These are phyloP conservation scores for Murina feae DNA, from an alignment of 2,113 vertebrate species.

Conservation along the genomic window DNA sequence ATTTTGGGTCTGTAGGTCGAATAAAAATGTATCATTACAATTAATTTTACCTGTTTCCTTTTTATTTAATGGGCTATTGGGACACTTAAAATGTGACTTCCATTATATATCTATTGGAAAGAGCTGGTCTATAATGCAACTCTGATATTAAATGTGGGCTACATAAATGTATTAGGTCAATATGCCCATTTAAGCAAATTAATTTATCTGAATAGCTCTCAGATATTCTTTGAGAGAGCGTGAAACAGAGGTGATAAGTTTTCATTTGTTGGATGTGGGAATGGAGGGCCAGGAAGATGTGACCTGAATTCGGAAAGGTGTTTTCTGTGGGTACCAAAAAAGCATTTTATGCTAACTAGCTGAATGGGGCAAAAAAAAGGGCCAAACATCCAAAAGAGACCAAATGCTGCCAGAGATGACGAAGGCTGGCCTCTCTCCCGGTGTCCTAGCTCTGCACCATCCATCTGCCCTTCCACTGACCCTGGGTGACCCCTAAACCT, in stretches of 20 bases:
- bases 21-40: not conserved
- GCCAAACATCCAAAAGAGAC: not conserved
- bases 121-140: not conserved
- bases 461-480: not conserved
- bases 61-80: not conserved
- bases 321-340: not conserved
- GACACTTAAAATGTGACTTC: not conserved
- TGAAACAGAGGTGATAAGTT: not conserved
- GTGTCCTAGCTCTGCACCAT: not conserved
- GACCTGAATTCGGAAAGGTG: not conserved
- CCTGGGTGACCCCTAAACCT: not conserved
- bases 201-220: not conserved
- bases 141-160: not conserved
- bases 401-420: not conserved
- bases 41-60: not conserved
- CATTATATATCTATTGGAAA: not conserved
- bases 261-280: not conserved
- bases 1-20: not conserved
- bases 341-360: not conserved
- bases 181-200: not conserved
- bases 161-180: not conserved
- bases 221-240: not conserved
- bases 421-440: not conserved
- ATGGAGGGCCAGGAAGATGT: not conserved
- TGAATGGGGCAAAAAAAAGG: not conserved